phyloP scores from a whole-genome alignment of 1,140 invertebrate species.

The Drosophila biarmipes region DNA sequence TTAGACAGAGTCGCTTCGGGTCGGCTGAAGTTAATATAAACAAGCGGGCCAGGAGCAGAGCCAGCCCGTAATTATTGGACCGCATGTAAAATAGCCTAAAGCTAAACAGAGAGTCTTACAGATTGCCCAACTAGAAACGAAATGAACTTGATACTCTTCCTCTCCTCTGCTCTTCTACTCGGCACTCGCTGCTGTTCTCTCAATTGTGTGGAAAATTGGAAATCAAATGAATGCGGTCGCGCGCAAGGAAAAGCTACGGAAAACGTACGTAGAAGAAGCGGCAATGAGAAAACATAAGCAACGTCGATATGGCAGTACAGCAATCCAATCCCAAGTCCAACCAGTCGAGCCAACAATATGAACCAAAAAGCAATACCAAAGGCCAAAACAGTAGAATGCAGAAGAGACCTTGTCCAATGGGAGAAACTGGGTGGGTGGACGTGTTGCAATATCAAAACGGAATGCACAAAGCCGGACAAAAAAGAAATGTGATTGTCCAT shows the following conservation, averaged over 20 bases:
- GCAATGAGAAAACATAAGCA: slow-evolving; percentile 29
- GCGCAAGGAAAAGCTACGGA: slow-evolving; percentile 12
- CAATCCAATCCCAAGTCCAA: slow-evolving; percentile 47
- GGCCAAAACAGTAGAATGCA: slow-evolving; percentile 62
- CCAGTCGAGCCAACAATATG: slow-evolving; percentile 68
- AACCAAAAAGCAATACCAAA: slow-evolving; percentile 77
- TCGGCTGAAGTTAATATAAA: slow-evolving; percentile 74
- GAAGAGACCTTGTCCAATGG: slow-evolving; percentile 11
- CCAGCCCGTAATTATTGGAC: slow-evolving; percentile 42
- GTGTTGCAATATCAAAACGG: slow-evolving; percentile 25
- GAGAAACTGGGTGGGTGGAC: slow-evolving; percentile 2
- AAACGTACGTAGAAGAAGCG: slow-evolving; percentile 9
- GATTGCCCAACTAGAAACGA: slow-evolving; percentile 43
- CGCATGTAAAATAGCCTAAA: slow-evolving; percentile 43
- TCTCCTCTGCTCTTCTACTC: neutral
- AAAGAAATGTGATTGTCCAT: slow-evolving; percentile 10
- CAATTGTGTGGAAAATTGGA: slow-evolving; percentile 82
- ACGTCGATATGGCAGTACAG: slow-evolving; percentile 42
- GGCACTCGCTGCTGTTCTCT: slow-evolving; percentile 17
- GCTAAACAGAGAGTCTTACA: slow-evolving; percentile 37
- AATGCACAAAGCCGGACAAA: slow-evolving; percentile 31
- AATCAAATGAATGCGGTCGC: slow-evolving; percentile 67
- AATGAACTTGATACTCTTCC: slow-evolving; percentile 69
- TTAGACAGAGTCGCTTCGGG: slow-evolving; percentile 20
- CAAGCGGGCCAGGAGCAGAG: slow-evolving; percentile 35